Evolutionary conservation across 2,797 vertebrate species (phyloP).

Genomic region (Neopelma chrysocephalum): DNA sequence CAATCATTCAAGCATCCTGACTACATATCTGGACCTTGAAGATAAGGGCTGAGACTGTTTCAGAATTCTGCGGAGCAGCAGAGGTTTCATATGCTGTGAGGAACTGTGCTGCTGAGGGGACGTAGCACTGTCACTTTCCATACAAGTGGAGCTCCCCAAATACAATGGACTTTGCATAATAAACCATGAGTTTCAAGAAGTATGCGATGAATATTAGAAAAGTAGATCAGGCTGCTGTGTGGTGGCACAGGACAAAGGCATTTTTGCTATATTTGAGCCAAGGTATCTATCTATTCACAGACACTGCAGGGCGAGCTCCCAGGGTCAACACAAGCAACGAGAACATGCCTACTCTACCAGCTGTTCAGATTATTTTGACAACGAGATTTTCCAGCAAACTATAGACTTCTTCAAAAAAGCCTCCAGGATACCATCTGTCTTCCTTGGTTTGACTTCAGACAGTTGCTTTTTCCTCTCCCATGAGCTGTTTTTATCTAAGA

Average conservation of each 20-base stretch:
- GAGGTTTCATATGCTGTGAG: background rate
- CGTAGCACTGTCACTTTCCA: rapidly evolving
- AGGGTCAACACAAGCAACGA: background rate
- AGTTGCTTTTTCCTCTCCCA: background rate
- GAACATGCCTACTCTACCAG: background rate
- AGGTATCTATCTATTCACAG: background rate
- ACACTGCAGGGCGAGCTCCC: background rate
- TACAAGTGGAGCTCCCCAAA: background rate
- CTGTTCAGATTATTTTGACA: background rate
- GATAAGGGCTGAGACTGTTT: background rate
- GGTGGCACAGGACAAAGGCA: background rate
- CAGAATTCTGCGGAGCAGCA: background rate
- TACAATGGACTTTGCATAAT: background rate
- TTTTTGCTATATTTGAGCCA: background rate
- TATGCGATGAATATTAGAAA: background rate
- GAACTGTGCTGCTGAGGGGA: background rate
- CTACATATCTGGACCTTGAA: background rate
- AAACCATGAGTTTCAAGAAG: background rate
- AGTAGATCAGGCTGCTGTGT: background rate
- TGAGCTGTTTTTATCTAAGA: background rate
- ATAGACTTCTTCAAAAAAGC: background rate
- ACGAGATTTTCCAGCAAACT: background rate
- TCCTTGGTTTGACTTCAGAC: conserved; percentile 3
- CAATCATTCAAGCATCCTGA: background rate
- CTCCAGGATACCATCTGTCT: background rate